These are phyloP conservation scores for Tricholaema leucomelas DNA, from an alignment of 2,113 vertebrate species.

Conservation along the genomic window DNA sequence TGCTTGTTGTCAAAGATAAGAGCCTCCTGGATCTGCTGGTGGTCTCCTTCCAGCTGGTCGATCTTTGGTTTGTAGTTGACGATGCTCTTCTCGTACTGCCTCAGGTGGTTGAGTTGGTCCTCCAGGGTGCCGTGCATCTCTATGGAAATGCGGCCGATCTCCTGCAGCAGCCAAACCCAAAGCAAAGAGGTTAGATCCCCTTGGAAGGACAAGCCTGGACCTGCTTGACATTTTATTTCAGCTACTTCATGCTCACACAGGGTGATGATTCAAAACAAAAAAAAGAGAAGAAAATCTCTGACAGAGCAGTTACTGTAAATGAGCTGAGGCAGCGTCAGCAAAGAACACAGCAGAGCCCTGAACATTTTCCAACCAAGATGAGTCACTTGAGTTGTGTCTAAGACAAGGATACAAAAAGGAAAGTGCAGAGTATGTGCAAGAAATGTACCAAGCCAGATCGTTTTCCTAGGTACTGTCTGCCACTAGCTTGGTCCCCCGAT, in stretches of 20 bases:
- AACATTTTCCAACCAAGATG: background rate
- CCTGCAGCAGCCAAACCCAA: constrained; percentile 74
- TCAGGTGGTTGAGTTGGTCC: constrained; percentile 93
- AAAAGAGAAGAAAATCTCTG: background rate
- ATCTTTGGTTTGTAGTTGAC: constrained; percentile 99
- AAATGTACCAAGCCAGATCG: background rate
- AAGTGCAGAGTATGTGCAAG: background rate
- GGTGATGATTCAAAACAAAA: background rate
- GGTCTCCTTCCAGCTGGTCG: constrained; percentile 96
- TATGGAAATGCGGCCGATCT: constrained; percentile 97
- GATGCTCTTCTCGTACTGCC: constrained; percentile 98
- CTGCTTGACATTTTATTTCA: background rate
- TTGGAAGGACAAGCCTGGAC: background rate
- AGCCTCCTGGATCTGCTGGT: constrained; percentile 96
- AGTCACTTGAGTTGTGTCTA: background rate
- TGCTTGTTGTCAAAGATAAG: constrained; percentile 99
- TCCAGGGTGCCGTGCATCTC: constrained; percentile 98
- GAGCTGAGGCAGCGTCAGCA: constrained; percentile 13
- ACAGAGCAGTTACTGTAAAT: background rate
- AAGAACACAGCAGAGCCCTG: background rate
- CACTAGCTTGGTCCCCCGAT: background rate
- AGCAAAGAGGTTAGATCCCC: background rate
- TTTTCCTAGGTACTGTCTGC: background rate
- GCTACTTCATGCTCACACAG: background rate
- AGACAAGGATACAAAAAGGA: background rate